Base-by-base conservation (phyloP, 2,888 invertebrate species). In the Acleris sparsana region DNA sequence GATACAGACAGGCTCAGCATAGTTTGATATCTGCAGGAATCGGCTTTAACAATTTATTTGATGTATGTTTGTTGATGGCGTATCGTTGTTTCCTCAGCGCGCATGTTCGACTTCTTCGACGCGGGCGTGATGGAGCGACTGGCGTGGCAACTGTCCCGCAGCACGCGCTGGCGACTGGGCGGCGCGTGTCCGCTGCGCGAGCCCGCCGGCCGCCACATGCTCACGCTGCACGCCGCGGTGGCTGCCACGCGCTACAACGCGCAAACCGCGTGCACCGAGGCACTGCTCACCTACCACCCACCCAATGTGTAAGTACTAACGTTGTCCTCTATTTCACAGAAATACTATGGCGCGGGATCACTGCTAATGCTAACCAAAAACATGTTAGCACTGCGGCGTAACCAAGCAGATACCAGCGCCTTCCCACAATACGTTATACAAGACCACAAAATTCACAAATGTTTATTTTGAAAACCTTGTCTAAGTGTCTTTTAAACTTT, bases 91-190 rank as follows among this genome's bases (percentile, higher is more conserved):
- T 53, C 16, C 18, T 66, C 93, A 98, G 98, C 98, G 72, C 96
- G 97, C 75, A 96, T 97, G 94, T 97, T 97, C 85, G 98, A 99
- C 90, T 98, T 96, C 93, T 97, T 98, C 89, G 99, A 99, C 92
- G 92, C 95, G 72, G 97, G 98, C 60, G 96, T 96, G 71, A 98
- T 98, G 98, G 98, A 98, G 87, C 96, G 97, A 0, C 93, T 99
- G 51, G 96, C 97, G 85, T 96, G 97, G 90, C 95, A 96, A 69
- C 90, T 98, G 73, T 87, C 95, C 62, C 95, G 95, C 69, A 85
- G 93, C 70, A 93, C 96, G 13, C 73, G 94, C 89, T 78, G 95
- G 95, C 82, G 94, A 89, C 75, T 80, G 91, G 95, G 79, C 93
- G 96, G 88, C 72, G 77, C 75, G 25, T 85, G 87, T 11, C 86